phyloP scores from a whole-genome alignment of 1,140 invertebrate genomes.

The Lithobius niger region DNA sequence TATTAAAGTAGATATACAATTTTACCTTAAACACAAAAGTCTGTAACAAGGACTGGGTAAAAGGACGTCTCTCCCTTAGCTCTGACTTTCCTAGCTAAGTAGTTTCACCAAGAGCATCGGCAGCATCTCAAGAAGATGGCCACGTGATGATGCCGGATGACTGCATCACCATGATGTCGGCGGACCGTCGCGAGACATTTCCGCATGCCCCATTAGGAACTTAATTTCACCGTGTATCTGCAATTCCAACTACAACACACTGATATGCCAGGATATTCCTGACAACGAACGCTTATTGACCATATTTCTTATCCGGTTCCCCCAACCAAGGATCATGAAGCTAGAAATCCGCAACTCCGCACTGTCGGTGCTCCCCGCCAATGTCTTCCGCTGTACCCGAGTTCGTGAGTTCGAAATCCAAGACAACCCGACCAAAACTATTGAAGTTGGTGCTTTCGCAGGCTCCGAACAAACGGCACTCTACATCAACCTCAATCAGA shows the following conservation, averaged over 20 bases:
- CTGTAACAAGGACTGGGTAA: too few relatives aligned
- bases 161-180: background rate
- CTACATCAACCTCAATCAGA: constrained; percentile 1
- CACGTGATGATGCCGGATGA: background rate
- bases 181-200: background rate
- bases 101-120: too few relatives aligned
- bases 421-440: background rate
- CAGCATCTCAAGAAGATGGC: too few relatives aligned
- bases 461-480: background rate
- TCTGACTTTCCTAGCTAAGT: too few relatives aligned
- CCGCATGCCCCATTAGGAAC: background rate
- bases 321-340: background rate
- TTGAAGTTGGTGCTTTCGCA: background rate
- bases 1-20: too few relatives aligned
- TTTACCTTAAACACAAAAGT: too few relatives aligned
- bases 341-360: background rate
- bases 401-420: background rate
- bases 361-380: background rate
- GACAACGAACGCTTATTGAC: background rate
- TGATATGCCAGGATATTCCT: background rate
- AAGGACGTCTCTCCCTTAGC: too few relatives aligned
- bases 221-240: background rate
- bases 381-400: background rate
- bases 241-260: background rate
- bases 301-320: background rate